Base-by-base conservation (phyloP, 2,113 vertebrate genomes). In the Salvelinus sp. region DNA sequence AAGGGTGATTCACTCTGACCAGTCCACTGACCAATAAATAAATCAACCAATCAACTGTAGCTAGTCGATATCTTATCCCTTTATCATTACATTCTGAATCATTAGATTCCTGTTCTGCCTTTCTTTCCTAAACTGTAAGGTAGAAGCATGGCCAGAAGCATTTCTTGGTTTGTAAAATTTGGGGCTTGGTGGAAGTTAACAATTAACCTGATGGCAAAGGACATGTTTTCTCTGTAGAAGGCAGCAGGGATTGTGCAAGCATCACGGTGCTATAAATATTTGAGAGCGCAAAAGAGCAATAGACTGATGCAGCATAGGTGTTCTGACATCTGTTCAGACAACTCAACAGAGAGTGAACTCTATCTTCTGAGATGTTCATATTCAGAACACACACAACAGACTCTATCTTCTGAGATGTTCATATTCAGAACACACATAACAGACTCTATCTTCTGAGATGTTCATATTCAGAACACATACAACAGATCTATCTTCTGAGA, bases 201-300 rank as follows among this genome's bases (percentile, higher is more conserved):
- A 79, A 33, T 75, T 68, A 62, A 83, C 74, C 62, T 60, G 73
- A 85, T 72, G 79, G 73, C 72, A 77, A 30, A 62, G 27, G 28
- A 72, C 33, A 58, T 64, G 65, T 76, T 79, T 83, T 86, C 28
- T 86, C 47, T 69, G 38, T 73, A 75, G 73, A 81, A 72, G 69
- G 81, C 67, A 77, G 79, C 30, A 33, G 73, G 86, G 83, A 68
- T 85, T 82, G 62, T 89, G 69, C 71, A 90, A 73, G 72, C 81
- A 65, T 50, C 57, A 38, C 72, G 87, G 90, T 92, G 86, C 83
- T 91, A 89, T 90, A 89, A 92, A 92, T 91, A 90, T 87, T 88
- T 74, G 0, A 69, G 76, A 86, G 84, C 91, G 89, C 86, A 91
- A 91, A 89, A 89, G 85, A 90, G 85, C 82, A 89, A 86, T 87